Evolutionary conservation across 2,797 vertebrate genomes (phyloP).

Genomic region (Gymnodraco acuticeps): DNA sequence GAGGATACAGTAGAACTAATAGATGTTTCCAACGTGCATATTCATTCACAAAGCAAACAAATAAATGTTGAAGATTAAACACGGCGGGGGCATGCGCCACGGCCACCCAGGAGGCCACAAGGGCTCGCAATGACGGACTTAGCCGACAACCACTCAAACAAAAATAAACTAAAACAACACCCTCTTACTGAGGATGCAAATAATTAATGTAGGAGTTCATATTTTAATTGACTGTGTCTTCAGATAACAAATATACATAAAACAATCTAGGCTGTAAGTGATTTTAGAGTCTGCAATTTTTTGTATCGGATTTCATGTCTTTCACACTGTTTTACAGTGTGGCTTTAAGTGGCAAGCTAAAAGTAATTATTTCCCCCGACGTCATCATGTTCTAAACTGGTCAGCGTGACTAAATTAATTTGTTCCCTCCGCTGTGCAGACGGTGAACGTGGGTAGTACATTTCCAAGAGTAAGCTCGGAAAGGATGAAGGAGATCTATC

Average conservation of each 20-base stretch:
- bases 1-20: slow-evolving; percentile 75
- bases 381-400: slow-evolving; percentile 76
- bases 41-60: slow-evolving; percentile 85
- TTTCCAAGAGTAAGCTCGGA: slow-evolving; percentile 69
- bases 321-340: slow-evolving; percentile 72
- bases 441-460: slow-evolving; percentile 69
- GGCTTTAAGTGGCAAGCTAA: slow-evolving; percentile 64
- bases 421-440: slow-evolving; percentile 73
- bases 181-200: slow-evolving; percentile 46
- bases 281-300: slow-evolving; percentile 62
- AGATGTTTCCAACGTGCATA: slow-evolving; percentile 82
- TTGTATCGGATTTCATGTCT: slow-evolving; percentile 69
- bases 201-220: slow-evolving; percentile 58
- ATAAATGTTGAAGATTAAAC: slow-evolving; percentile 83
- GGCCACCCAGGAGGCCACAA: slow-evolving; percentile 81
- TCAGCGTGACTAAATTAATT: slow-evolving; percentile 78
- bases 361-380: slow-evolving; percentile 77
- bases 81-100: slow-evolving; percentile 53
- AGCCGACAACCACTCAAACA: slow-evolving; percentile 62
- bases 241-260: neutral
- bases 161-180: slow-evolving; percentile 71
- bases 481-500: slow-evolving; percentile 68
- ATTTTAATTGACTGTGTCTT: slow-evolving; percentile 37
- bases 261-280: slow-evolving; percentile 7
- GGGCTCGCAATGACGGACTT: slow-evolving; percentile 60